These are phyloP conservation scores for Crematogaster levior DNA, from an alignment of 2,888 invertebrate species.

Conservation along the genomic window DNA sequence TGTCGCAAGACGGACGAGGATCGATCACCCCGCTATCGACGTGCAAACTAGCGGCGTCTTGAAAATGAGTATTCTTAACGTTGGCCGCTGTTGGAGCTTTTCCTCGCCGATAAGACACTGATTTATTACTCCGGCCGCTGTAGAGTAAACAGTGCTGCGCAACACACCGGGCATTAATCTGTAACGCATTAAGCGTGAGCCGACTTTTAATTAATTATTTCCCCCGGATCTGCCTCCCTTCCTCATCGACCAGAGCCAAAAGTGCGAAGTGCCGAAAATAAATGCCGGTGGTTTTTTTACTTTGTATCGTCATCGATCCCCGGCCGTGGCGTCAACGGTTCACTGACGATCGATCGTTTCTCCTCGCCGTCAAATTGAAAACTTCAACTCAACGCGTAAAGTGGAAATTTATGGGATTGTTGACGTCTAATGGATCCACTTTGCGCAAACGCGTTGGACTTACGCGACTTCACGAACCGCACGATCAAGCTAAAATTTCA, in stretches of 20 bases:
- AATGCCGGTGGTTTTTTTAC: constrained; percentile 29
- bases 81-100: constrained; percentile 57
- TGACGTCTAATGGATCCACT: constrained; percentile 41
- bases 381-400: constrained; percentile 35
- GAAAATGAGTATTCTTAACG: constrained; percentile 69
- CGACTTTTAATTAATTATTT: constrained; percentile 81
- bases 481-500: neutral
- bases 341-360: constrained; percentile 34
- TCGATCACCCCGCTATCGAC: constrained; percentile 59
- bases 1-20: constrained; percentile 28
- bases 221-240: constrained; percentile 31
- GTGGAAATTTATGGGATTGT: constrained; percentile 45
- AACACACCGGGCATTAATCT: constrained; percentile 79
- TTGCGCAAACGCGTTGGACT: constrained; percentile 36
- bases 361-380: constrained; percentile 44
- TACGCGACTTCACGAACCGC: constrained; percentile 14
- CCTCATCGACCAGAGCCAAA: constrained; percentile 48
- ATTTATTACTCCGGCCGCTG: constrained; percentile 69
- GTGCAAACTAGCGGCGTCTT: constrained; percentile 53
- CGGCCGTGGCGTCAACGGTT: constrained; percentile 30
- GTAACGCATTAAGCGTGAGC: constrained; percentile 77
- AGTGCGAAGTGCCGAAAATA: constrained; percentile 50
- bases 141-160: constrained; percentile 75
- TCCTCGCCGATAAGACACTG: constrained; percentile 69
- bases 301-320: constrained; percentile 51